Conservation (phyloP, 2,888 invertebrate genomes). For the Lepidocyrtinus sp. region DNA sequence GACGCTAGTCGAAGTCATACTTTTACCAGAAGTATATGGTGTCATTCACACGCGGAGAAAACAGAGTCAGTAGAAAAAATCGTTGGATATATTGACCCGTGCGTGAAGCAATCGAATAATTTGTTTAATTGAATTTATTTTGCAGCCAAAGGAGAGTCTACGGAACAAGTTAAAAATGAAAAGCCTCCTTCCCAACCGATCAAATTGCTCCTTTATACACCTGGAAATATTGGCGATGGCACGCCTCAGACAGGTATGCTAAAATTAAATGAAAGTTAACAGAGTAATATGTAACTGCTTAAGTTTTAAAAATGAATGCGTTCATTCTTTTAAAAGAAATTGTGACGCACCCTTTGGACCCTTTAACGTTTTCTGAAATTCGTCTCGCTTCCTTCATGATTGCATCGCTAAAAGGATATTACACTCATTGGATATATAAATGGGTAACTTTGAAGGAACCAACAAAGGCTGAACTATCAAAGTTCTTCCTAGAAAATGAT, state of each 20-base stretch:
- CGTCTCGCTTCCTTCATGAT: slow-evolving; percentile 23
- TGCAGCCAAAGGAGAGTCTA: too few relatives aligned
- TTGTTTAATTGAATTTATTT: too few relatives aligned
- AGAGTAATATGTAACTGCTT: too few relatives aligned
- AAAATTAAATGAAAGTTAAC: background rate
- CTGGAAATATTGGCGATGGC: background rate
- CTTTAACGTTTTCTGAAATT: slow-evolving; percentile 34
- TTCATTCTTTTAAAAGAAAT: slow-evolving; percentile 12
- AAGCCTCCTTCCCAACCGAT: slow-evolving; percentile 1
- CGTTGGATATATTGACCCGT: too few relatives aligned
- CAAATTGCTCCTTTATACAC: background rate
- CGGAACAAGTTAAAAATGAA: too few relatives aligned
- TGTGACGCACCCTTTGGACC: slow-evolving; percentile 42
- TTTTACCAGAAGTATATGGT: too few relatives aligned
- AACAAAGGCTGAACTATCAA: background rate
- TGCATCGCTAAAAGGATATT: background rate
- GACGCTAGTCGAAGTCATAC: too few relatives aligned
- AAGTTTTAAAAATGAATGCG: background rate
- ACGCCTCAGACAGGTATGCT: background rate
- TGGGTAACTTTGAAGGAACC: slow-evolving; percentile 25
- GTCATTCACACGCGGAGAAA: too few relatives aligned
- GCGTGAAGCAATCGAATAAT: too few relatives aligned
- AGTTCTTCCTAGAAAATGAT: background rate
- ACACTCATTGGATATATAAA: background rate
- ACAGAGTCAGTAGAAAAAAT: too few relatives aligned